Conservation (phyloP, 1,140 invertebrate species). For the Phocides pigmalion region DNA sequence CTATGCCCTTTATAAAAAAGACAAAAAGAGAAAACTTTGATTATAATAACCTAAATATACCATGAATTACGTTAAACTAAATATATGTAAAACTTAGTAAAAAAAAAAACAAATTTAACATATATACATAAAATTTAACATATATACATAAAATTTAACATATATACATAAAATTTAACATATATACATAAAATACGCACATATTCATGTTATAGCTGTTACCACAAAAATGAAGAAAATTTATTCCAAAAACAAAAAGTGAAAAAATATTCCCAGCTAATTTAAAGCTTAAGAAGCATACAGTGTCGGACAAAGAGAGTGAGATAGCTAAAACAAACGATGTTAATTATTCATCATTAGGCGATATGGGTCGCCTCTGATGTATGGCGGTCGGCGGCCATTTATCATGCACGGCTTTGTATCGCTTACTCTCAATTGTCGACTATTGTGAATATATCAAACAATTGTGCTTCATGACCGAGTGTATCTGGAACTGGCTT, state of each 20-base stretch:
- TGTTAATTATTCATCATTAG: slow-evolving; percentile 65
- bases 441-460: slow-evolving; percentile 37
- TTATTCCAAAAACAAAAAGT: background rate
- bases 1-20: too few relatives aligned
- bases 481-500: slow-evolving; percentile 35
- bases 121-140: too few relatives aligned
- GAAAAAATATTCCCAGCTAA: background rate
- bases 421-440: slow-evolving; percentile 36
- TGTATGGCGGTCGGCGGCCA: slow-evolving; percentile 46
- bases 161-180: too few relatives aligned
- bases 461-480: slow-evolving; percentile 33
- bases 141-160: too few relatives aligned
- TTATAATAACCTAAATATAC: too few relatives aligned
- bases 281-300: slow-evolving; percentile 30
- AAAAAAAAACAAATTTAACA: too few relatives aligned
- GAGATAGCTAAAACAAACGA: slow-evolving; percentile 34
- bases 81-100: too few relatives aligned
- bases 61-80: too few relatives aligned
- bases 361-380: slow-evolving; percentile 46
- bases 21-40: too few relatives aligned
- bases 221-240: too few relatives aligned
- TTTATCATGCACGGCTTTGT: slow-evolving; percentile 46
- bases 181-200: too few relatives aligned
- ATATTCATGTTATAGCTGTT: too few relatives aligned
- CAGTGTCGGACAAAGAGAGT: slow-evolving; percentile 42